Evolutionary conservation across 1,140 invertebrate genomes (phyloP), one percentile per base, ranked within the genome.

Genomic region (Drosophila erecta): DNA sequence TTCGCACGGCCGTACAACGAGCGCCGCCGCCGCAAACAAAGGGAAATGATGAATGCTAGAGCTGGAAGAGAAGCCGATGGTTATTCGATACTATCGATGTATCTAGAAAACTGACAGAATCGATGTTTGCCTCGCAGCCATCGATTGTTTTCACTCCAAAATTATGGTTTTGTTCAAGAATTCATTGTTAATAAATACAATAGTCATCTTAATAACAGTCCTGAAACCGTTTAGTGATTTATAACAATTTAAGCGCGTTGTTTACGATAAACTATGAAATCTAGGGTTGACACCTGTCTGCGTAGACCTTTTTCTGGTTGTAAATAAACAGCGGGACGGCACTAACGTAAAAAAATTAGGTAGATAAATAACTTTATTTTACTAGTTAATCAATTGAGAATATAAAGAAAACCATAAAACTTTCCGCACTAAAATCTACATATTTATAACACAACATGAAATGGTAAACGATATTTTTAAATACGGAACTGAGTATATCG

Each of bases 1-100:
- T 87, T 87, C 75, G 84, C 84, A 87, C 83, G 84, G 79, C 75
- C 81, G 76, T 86, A 70, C 62, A 72, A 86, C 81, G 81, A 87
- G 84, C 66, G 65, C 74, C 64, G 75, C 75, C 83, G 83, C 79
- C 83, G 84, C 83, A 76, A 86, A 86, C 83, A 86, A 86, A 86
- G 83, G 78, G 78, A 44, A 86, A 87, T 86, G 81, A 69, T 86
- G 81, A 86, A 86, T 44, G 41, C 41, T 44, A 17, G 17, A 17
- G 41, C 41, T 44, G 41, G 41, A 44, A 44, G 10, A 44, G 20
- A 44, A 17, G 20, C 17, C n/a, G 41, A 43, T 8, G 2, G 15
- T 43, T 20, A 43, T 17, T 8, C 41, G 41, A 44, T 44, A 44
- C 15, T 44, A 44, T 44, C 41, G 41, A 38, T 38, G 12, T 30